These are phyloP conservation scores for Irena cyanogastra DNA, from an alignment of 2,113 vertebrate species.

Conservation along the genomic window DNA sequence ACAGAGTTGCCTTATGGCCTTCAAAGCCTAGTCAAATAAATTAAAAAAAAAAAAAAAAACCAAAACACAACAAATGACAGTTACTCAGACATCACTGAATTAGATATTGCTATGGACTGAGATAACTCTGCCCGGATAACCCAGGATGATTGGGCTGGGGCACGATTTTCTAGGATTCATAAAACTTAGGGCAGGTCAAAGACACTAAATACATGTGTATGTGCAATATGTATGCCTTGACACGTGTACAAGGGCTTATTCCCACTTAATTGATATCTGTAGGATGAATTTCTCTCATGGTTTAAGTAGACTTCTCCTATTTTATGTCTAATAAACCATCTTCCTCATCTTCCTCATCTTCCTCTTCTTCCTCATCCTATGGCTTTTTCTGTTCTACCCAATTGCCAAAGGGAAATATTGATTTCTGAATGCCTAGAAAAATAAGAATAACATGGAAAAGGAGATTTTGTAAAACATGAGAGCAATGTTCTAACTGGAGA, in stretches of 20 bases:
- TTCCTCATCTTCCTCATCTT: neutral
- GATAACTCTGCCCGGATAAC: neutral
- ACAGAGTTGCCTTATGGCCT: neutral
- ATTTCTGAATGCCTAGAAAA: neutral
- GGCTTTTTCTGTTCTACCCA: neutral
- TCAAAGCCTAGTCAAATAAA: neutral
- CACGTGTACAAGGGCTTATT: neutral
- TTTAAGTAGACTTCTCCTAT: neutral
- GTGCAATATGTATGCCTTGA: neutral
- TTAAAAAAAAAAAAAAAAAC: neutral
- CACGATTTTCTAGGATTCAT: neutral
- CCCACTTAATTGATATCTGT: neutral
- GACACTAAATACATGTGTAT: neutral
- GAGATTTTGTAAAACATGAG: neutral
- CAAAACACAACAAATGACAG: neutral
- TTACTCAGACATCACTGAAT: neutral
- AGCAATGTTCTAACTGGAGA: neutral
- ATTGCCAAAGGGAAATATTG: neutral
- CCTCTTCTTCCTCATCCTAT: neutral
- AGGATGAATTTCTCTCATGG: neutral
- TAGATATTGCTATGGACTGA: neutral
- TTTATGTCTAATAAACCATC: neutral
- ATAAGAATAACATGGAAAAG: neutral
- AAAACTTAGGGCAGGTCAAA: neutral
- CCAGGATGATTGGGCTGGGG: neutral